A percentile compares a stretch with the other conserved stretches of the same genome.
Conservation (phyloP, 2,888 invertebrate species). For the Eledona agricola region DNA sequence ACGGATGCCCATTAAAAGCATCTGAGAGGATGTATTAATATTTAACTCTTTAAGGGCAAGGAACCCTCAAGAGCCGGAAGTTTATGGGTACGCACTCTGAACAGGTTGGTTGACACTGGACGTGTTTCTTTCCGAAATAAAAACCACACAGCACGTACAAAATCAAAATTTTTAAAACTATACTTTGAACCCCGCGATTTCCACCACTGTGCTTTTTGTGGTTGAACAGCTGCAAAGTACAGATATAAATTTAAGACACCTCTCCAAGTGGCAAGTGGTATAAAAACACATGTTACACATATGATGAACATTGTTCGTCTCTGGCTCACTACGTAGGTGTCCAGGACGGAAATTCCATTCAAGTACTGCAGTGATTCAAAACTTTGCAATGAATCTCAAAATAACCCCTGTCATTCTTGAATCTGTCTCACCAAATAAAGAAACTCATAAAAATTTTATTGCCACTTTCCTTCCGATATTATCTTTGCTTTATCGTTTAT, state of each 20-base stretch:
- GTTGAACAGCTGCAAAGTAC: constrained; percentile 35
- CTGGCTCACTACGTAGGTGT: constrained; percentile 22
- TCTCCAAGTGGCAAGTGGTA: constrained; percentile 48
- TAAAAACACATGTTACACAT: constrained; percentile 47
- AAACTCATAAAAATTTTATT: too few relatives aligned
- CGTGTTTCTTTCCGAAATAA: not conserved
- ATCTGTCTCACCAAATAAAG: too few relatives aligned
- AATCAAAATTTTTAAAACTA: too few relatives aligned
- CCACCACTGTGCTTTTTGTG: constrained; percentile 36
- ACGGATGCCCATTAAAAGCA: constrained; percentile 46
- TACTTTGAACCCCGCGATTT: too few relatives aligned
- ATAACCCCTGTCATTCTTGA: too few relatives aligned
- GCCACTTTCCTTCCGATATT: too few relatives aligned
- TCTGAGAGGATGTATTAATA: constrained; percentile 43
- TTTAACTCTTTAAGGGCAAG: constrained; percentile 44
- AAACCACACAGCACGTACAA: not conserved
- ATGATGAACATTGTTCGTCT: constrained; percentile 38
- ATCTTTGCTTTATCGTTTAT: too few relatives aligned
- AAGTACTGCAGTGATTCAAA: too few relatives aligned
- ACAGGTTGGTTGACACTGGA: constrained; percentile 22
- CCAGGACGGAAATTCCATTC: constrained; percentile 45
- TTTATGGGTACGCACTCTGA: constrained; percentile 17
- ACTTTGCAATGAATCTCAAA: too few relatives aligned
- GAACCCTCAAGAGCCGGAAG: constrained; percentile 36
- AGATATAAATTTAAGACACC: constrained; percentile 45